phyloP scores from a whole-genome alignment of 2,113 vertebrate genomes.

The Copsychus sechellarum region DNA sequence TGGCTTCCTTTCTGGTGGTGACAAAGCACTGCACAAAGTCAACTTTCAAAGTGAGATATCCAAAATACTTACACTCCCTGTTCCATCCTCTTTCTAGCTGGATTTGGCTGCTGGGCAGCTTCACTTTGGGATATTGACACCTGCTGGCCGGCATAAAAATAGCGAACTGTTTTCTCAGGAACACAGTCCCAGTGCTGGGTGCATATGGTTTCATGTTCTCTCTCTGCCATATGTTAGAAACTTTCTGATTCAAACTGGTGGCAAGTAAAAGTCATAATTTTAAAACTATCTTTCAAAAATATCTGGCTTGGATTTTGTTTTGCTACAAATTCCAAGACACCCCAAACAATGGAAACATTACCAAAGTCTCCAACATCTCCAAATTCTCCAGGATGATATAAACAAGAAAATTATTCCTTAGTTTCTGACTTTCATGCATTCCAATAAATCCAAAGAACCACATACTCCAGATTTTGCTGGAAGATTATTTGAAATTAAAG shows the following conservation, averaged over 20 bases:
- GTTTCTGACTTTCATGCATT: background rate
- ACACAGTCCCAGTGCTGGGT: background rate
- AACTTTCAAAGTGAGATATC: background rate
- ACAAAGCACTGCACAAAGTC: background rate
- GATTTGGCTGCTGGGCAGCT: background rate
- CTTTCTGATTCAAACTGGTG: background rate
- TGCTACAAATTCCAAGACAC: background rate
- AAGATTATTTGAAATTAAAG: background rate
- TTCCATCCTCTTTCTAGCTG: background rate
- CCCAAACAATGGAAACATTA: background rate
- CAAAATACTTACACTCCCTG: background rate
- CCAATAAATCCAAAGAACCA: background rate
- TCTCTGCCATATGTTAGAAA: constrained; percentile 40
- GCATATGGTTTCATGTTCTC: constrained; percentile 9
- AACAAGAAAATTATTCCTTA: background rate
- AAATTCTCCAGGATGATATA: background rate
- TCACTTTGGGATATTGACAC: constrained; percentile 32
- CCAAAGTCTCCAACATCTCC: background rate
- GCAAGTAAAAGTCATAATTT: background rate
- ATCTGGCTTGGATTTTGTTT: background rate
- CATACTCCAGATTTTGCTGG: background rate
- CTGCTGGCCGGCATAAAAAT: constrained; percentile 43
- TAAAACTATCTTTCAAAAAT: background rate
- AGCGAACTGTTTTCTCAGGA: background rate
- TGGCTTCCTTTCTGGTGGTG: background rate